Base-by-base conservation (phyloP, 2,888 invertebrate species). In the Pachydiplax longipennis region DNA sequence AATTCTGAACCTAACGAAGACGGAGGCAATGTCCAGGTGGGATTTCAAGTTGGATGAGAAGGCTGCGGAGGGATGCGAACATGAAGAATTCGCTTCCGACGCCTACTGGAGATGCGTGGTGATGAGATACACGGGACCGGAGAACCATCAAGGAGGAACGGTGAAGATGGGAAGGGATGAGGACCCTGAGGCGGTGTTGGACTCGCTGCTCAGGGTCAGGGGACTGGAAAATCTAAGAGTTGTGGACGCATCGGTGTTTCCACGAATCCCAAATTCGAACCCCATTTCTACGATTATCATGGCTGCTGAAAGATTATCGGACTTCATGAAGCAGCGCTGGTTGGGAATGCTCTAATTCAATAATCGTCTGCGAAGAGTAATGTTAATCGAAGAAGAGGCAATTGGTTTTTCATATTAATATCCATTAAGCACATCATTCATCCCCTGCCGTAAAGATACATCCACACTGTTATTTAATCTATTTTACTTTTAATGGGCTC, bases 201-300 rank as follows among this genome's bases (percentile, higher is more conserved):
- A 93, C 90, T 91, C 92, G 10, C 91, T 92, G 25, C 92, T 93
- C 31, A 90, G 91, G 91, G 92, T 93, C 6, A 92, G 92, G 58
- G 93, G 93, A 8, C 92, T 94, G 6, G 91, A 92, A 40, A 92
- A 92, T 15, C 91, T 94, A 8, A 91, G 94, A 82, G 93, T 94
- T 35, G 93, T 93, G 4, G 94, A 94, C 91, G 93, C 93, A n/a
- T 94, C 94, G 37, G 92, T 94, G 44, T 93, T 94, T 92, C 94
- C 93, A 0, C 91, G 91, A 31, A 92, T 93, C 8, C 92, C 92
- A 2, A 93, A 93, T 10, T 93, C 93, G 18, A 93, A 93, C 91
- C 93, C 93, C 0, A 93, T 93, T 81, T 93, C 93, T 3, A 92
- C 93, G 10, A 92, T 92, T 10, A 92, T 93, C 18, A 93, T 93